Evolutionary conservation across 2,888 invertebrate species (phyloP).

Genomic region (Mesorhabditis belari): DNA sequence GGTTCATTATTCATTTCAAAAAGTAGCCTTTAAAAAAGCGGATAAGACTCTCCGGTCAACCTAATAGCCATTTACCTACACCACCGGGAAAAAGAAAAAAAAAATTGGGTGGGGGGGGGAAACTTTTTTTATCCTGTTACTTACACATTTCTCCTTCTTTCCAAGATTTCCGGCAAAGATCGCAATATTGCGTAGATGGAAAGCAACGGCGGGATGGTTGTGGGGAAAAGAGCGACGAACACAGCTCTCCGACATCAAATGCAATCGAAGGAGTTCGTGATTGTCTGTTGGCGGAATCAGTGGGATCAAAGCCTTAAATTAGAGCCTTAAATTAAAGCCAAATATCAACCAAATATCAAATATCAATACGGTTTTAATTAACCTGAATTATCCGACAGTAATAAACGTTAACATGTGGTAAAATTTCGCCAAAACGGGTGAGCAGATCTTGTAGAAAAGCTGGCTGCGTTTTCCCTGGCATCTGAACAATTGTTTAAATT

Average conservation of each 20-base stretch:
- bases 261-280: constrained; percentile 25
- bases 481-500: constrained; percentile 8
- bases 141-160: constrained; percentile 3
- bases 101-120: too few relatives aligned
- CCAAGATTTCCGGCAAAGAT: constrained; percentile 16
- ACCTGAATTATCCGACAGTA: constrained; percentile 32
- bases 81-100: too few relatives aligned
- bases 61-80: too few relatives aligned
- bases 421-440: constrained; percentile 10
- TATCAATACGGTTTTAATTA: too few relatives aligned
- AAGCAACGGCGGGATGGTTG: constrained; percentile 47
- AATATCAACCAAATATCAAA: too few relatives aligned
- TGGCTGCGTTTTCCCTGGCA: constrained; percentile 15
- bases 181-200: constrained; percentile 38
- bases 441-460: constrained; percentile 26
- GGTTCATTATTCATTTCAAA: too few relatives aligned
- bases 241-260: constrained; percentile 34
- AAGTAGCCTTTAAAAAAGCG: too few relatives aligned
- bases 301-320: constrained; percentile 17
- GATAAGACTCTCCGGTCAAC: too few relatives aligned
- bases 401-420: constrained; percentile 33
- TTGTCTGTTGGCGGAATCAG: constrained; percentile 17
- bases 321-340: too few relatives aligned
- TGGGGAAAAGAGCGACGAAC: constrained; percentile 40
- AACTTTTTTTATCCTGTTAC: too few relatives aligned